These are phyloP conservation scores for Microcebus griseorufus DNA, from an alignment of 2,113 vertebrate species.

Conservation along the genomic window DNA sequence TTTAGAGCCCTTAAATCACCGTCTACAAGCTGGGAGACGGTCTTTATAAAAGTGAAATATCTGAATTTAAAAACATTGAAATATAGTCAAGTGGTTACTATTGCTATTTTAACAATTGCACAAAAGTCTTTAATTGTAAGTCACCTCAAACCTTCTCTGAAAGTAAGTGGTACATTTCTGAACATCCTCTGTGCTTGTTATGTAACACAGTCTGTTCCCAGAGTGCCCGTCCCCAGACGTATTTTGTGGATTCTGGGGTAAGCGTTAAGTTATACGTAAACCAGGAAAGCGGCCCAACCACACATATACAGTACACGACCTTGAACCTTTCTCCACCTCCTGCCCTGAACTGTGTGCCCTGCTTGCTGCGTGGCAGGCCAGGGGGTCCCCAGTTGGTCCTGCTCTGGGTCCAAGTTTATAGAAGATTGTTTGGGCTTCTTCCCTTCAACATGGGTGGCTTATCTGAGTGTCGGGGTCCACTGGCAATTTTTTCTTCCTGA, in stretches of 20 bases:
- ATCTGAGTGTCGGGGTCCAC: background rate
- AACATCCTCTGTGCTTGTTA: background rate
- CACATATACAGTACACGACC: background rate
- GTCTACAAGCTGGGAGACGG: background rate
- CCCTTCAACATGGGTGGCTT: accelerated
- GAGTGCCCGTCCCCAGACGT: background rate
- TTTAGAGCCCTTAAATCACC: background rate
- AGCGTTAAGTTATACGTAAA: background rate
- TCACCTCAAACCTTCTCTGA: background rate
- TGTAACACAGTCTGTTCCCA: background rate
- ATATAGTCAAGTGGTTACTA: background rate
- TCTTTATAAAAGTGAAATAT: background rate
- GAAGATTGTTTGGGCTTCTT: background rate
- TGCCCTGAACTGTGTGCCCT: background rate
- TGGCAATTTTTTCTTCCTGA: background rate
- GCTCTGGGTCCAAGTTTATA: background rate
- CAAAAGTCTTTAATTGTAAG: background rate
- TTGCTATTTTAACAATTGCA: background rate
- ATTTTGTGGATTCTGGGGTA: background rate
- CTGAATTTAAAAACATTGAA: background rate
- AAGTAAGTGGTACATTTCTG: background rate
- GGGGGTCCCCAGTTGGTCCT: background rate
- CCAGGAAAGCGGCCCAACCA: background rate
- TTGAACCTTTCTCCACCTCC: background rate
- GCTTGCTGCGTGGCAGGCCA: background rate